Evolutionary conservation across 2,888 invertebrate species (phyloP).

Genomic region (Onthophagus sagittarius): DNA sequence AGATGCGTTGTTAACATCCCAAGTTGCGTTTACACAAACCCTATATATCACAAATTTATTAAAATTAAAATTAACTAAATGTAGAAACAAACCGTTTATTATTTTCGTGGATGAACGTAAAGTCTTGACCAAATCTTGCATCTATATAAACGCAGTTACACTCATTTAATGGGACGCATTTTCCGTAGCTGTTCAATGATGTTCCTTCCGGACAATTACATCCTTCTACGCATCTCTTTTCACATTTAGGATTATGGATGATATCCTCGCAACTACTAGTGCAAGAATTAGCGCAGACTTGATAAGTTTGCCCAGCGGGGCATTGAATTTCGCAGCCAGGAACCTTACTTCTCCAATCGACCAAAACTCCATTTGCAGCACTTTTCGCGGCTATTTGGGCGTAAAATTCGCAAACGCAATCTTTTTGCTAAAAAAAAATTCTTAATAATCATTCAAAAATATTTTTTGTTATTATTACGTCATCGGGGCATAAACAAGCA

Average conservation of each 20-base stretch:
- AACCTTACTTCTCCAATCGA: conserved; percentile 11
- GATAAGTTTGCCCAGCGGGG: conserved; percentile 14
- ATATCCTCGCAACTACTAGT: conserved; percentile 15
- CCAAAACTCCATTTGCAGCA: conserved; percentile 1
- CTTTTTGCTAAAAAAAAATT: conserved; percentile 37
- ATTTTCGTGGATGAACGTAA: background rate
- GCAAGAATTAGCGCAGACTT: conserved; percentile 12
- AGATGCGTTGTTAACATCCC: conserved; percentile 64
- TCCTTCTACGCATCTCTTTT: conserved; percentile 12
- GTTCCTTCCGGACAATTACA: conserved; percentile 13
- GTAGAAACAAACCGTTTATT: background rate
- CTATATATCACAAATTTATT: conserved; percentile 37
- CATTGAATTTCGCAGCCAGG: conserved; percentile 8
- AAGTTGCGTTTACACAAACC: conserved; percentile 59
- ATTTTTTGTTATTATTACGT: conserved; percentile 8
- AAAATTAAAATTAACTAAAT: background rate
- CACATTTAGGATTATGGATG: conserved; percentile 2
- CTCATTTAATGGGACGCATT: conserved; percentile 7
- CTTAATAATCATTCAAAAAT: background rate
- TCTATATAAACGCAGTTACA: conserved; percentile 7
- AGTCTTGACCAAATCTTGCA: conserved; percentile 3
- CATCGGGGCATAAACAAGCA: conserved; percentile 12
- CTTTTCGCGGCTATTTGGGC: conserved; percentile 8
- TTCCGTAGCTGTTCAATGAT: background rate
- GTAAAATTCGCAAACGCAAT: conserved; percentile 6